Base-by-base conservation (phyloP, 1,140 invertebrate genomes). In the Achroia grisella region DNA sequence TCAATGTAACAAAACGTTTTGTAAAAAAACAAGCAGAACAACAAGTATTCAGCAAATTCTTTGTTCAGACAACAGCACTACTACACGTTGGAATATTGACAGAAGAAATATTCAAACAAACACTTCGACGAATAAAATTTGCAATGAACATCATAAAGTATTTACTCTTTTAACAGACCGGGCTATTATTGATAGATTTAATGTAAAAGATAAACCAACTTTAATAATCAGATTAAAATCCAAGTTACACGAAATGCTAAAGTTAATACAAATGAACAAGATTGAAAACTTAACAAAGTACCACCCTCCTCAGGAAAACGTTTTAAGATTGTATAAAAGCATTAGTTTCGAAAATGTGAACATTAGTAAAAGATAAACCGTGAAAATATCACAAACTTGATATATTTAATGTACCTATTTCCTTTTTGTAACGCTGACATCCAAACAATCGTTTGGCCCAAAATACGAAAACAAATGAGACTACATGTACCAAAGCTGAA, bases 231-330 rank as follows among this genome's bases (percentile, higher is more conserved):
- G 15, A 10, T 2, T 37, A 10, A 37, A 37, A 17, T 2, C 10
- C 1, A 17, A 8, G 5, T 15, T 17, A 1, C 35, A 37, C 5
- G 4, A 15, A 1, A 37, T 37, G 2, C 17, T 37, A 4, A n/a
- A 15, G 10, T 17, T n/a, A 10, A 45, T 58, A 0, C 40, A 49
- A 8, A 12, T 54, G 1, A 44, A 57, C 10, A 62, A 62, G 44
- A 62, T 62, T 52, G 29, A 55, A 52, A 43, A 28, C 37, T 13
- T 57, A 27, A 43, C 59, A n/a, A 32, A 15, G 8, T 44, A 49
- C 15, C 11, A n/a, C 10, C 27, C 40, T 8, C 34, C 30, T 1
- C 31, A 53, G 0, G 17, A 31, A 39, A 12, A 49, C 10, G 23
- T 33, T 9, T 36, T 54, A 10, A 53, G 42, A 15, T 43, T 62